A percentile compares a stretch with the other conserved stretches of the same genome.
Evolutionary conservation across 2,888 invertebrate species (phyloP).

Genomic region (Phyllotreta striolata): DNA sequence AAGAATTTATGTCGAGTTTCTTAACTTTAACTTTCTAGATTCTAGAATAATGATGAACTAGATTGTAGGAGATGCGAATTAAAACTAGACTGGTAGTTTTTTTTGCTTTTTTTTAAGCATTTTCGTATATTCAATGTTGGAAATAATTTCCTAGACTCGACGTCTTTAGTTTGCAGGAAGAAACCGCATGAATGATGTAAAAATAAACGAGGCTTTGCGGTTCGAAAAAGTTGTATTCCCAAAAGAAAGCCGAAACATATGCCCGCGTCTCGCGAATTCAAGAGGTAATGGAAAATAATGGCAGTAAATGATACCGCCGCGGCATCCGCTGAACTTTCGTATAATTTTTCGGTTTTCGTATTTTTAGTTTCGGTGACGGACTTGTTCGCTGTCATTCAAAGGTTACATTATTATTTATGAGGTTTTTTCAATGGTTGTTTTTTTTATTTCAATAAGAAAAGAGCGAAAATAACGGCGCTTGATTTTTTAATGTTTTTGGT

Average conservation of each 20-base stretch:
- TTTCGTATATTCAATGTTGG: no score
- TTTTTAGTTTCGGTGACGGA: no score
- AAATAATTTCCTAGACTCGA: constrained; percentile 29
- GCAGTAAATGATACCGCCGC: constrained; percentile 29
- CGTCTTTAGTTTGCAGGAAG: constrained; percentile 25
- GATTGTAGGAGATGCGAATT: not conserved
- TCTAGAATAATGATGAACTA: constrained; percentile 4
- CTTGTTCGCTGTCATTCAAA: no score
- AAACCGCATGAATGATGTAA: constrained; percentile 26
- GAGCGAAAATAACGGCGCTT: no score
- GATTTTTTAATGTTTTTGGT: no score
- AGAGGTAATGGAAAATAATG: constrained; percentile 40
- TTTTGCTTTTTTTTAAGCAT: constrained; percentile 7
- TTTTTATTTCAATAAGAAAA: no score
- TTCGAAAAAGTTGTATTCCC: constrained; percentile 37
- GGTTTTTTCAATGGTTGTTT: no score
- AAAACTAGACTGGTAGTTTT: not conserved
- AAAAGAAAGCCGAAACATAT: constrained; percentile 33
- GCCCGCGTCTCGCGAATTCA: constrained; percentile 33
- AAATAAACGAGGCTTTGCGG: constrained; percentile 22
- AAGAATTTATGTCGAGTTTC: constrained; percentile 23
- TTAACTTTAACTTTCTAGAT: constrained; percentile 1
- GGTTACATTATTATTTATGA: no score
- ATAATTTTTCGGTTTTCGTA: constrained; percentile 18
- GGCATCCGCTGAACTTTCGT: constrained; percentile 21